Evolutionary conservation across 1,140 invertebrate species (phyloP).

Genomic region (Tetragonula clypearis): DNA sequence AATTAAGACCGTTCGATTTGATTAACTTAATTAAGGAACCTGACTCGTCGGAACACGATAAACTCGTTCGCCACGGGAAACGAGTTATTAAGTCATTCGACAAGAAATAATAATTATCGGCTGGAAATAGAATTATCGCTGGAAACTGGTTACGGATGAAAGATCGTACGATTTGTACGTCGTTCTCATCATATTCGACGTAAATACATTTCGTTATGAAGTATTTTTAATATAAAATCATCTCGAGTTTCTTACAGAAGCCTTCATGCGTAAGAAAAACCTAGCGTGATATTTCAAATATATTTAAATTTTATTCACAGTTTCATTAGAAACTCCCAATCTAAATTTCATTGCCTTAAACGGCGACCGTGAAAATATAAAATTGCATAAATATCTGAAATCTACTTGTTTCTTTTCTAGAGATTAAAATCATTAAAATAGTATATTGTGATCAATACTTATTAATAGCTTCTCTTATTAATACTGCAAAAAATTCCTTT

Average conservation of each 20-base stretch:
- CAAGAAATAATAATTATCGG: slow-evolving; percentile 22
- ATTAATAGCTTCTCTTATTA: too few relatives aligned
- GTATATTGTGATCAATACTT: too few relatives aligned
- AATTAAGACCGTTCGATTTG: slow-evolving; percentile 1
- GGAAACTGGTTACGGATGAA: slow-evolving; percentile 9
- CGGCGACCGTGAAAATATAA: too few relatives aligned
- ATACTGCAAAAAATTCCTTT: too few relatives aligned
- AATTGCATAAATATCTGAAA: too few relatives aligned
- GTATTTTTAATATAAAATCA: neutral
- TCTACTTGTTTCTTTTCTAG: too few relatives aligned
- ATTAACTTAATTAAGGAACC: neutral
- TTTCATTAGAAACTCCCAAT: too few relatives aligned
- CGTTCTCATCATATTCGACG: neutral
- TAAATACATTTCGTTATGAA: neutral
- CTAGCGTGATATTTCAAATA: neutral
- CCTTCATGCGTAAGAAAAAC: too few relatives aligned
- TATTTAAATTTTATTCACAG: too few relatives aligned
- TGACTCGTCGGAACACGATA: neutral
- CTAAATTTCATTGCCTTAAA: too few relatives aligned
- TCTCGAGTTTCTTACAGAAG: too few relatives aligned
- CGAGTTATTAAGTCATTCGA: slow-evolving; percentile 29
- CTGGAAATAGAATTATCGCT: slow-evolving; percentile 23
- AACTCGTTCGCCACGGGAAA: slow-evolving; percentile 26
- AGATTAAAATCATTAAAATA: too few relatives aligned
- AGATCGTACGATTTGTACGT: neutral